A percentile compares a stretch with the other conserved stretches of the same genome.
Evolutionary conservation across 2,888 invertebrate genomes (phyloP).

Genomic region (Drosophila villosipedis): DNA sequence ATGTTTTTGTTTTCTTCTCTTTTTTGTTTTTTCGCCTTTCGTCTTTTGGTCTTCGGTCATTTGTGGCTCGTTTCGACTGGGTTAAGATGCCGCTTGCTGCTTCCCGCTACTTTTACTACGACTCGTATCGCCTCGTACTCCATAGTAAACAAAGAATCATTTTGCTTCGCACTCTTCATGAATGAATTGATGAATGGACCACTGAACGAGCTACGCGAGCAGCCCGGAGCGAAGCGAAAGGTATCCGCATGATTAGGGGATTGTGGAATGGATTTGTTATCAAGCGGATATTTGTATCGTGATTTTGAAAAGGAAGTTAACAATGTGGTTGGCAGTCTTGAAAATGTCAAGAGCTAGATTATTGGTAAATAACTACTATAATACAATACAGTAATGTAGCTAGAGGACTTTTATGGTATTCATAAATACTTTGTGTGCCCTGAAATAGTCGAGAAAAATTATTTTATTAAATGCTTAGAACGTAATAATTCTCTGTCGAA

Average conservation of each 20-base stretch:
- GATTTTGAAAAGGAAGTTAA: slow-evolving; percentile 17
- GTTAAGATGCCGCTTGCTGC: slow-evolving; percentile 48
- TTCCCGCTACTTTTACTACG: slow-evolving; percentile 72
- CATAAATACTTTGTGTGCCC: not conserved
- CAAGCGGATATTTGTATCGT: slow-evolving; percentile 25
- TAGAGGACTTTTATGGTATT: not conserved
- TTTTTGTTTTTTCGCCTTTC: slow-evolving; percentile 39
- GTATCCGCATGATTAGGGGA: slow-evolving; percentile 1
- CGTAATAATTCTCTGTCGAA: not conserved
- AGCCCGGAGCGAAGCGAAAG: slow-evolving; percentile 1
- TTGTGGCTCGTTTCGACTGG: slow-evolving; percentile 43
- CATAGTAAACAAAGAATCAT: slow-evolving; percentile 70
- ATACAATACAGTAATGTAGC: not conserved
- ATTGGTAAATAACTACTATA: not conserved
- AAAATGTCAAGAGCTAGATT: not conserved
- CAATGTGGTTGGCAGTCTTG: not conserved
- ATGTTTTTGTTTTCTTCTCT: slow-evolving; percentile 51
- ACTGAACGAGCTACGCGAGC: not conserved
- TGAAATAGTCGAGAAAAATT: not conserved
- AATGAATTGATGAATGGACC: slow-evolving; percentile 77
- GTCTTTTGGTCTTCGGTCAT: slow-evolving; percentile 11
- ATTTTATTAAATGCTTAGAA: too few relatives aligned
- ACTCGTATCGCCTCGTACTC: slow-evolving; percentile 33
- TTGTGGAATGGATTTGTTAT: not conserved
- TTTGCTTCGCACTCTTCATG: slow-evolving; percentile 55